Evolutionary conservation across 2,888 invertebrate genomes (phyloP), one percentile per base, ranked within the genome.

Genomic region (Alitta virens): DNA sequence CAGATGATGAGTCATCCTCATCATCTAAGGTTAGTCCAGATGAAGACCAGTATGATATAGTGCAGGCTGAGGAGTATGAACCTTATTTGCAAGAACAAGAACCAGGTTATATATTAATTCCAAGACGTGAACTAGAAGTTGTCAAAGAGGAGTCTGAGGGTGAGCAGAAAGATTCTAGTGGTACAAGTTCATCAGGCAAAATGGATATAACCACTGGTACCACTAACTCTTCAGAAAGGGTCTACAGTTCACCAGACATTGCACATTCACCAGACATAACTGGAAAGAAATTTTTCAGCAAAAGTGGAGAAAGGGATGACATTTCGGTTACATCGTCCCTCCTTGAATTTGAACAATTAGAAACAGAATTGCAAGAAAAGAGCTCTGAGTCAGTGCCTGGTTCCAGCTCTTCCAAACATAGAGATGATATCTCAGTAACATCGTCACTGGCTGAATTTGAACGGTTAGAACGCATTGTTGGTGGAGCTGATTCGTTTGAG

Each of bases 401-500:
- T 38, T 33, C 27, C 16, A 27, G 25, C n/a, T 61, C 61, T 1
- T 7, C 50, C n/a, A n/a, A 27, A 9, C 40, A 52, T 9, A 91
- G 91, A 76, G 95, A 96, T 78, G 93, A 94, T 78, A 87, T 93
- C 49, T 95, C 95, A 0, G 89, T 95, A 81, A 92, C 90, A 68
- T 95, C 95, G 5, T 85, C 80, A 9, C 68, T 96, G 64, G 93
- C 94, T 82, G 96, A 96, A 79, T 96, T 96, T 84, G 96, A 96
- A 84, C 90, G 90, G 67, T 84, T 96, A 14, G 96, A 96, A 82
- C 90, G 90, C 67, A 91, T 92, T 1, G 88, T 95, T 75, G 78
- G 50, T 78, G 75, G 67, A 69, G 75, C 66, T 54, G 74, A 66
- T 68, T 93, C 93, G 72, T 87, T 87, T 74, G 86, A 86, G 71